A percentile compares a stretch with the other conserved stretches of the same genome.
phyloP scores from a whole-genome alignment of 1,140 invertebrate species.

The Drosophila sp. region DNA sequence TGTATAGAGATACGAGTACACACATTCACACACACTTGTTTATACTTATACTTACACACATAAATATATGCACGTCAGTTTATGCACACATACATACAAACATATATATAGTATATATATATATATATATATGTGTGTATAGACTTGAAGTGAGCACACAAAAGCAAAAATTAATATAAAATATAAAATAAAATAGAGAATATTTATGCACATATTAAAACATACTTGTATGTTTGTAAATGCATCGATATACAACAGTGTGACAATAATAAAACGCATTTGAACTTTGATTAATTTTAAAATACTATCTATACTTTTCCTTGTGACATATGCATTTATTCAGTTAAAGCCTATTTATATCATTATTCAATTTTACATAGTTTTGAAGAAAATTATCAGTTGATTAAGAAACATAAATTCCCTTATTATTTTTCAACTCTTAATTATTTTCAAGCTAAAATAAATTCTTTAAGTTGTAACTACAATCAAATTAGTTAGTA shows the following conservation, averaged over 20 bases:
- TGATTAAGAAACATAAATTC: no score
- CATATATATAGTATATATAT: neutral
- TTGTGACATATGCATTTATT: no score
- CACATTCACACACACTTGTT: neutral
- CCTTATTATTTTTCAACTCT: no score
- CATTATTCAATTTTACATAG: no score
- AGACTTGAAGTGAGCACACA: constrained; percentile 42
- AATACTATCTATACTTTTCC: no score
- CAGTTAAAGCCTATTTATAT: no score
- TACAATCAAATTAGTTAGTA: no score
- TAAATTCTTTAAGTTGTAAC: no score
- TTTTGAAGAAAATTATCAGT: no score
- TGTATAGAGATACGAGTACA: constrained; percentile 3
- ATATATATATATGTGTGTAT: constrained; percentile 4
- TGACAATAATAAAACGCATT: neutral
- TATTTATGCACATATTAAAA: neutral
- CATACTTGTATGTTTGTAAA: neutral
- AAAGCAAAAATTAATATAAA: constrained; percentile 22
- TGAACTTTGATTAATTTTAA: no score
- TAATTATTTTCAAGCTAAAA: no score
- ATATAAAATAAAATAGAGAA: constrained; percentile 34
- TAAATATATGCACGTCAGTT: neutral
- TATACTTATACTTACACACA: neutral
- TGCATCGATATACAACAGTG: neutral
- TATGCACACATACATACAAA: neutral